Conservation (phyloP, 2,797 vertebrate genomes). For the Pangasius mekongensis region DNA sequence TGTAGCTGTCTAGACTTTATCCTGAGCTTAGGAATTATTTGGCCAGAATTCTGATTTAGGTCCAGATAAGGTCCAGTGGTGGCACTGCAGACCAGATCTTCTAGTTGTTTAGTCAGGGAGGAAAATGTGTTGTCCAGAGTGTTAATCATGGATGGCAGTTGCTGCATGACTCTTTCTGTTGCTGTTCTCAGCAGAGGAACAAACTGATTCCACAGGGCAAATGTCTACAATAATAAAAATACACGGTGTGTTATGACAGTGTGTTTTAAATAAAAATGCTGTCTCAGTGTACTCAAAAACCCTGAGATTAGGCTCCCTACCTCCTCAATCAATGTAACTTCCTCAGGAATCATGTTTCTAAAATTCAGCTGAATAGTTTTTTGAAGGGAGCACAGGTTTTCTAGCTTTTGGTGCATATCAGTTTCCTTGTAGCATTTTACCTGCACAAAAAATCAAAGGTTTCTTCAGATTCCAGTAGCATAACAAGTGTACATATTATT, state of each 20-base stretch:
- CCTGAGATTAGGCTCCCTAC: constrained; percentile 62
- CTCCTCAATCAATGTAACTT: constrained; percentile 69
- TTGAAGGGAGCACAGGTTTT: constrained; percentile 74
- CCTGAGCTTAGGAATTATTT: constrained; percentile 68
- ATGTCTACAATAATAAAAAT: constrained; percentile 69
- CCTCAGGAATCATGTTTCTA: constrained; percentile 64
- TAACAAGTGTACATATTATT: not conserved
- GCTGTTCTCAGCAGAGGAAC: constrained; percentile 72
- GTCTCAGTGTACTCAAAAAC: not conserved
- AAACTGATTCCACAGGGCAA: constrained; percentile 74
- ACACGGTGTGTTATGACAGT: not conserved
- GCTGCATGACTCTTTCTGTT: constrained; percentile 66
- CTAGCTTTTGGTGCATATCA: constrained; percentile 67
- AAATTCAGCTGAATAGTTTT: constrained; percentile 65
- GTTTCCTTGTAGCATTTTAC: constrained; percentile 69
- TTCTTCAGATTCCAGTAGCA: not conserved
- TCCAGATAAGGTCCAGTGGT: constrained; percentile 76
- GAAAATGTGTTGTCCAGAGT: constrained; percentile 70
- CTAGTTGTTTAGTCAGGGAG: constrained; percentile 66
- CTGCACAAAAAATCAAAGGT: constrained; percentile 63
- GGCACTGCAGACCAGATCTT: constrained; percentile 61
- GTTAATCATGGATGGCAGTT: constrained; percentile 64
- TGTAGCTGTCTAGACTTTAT: constrained; percentile 63
- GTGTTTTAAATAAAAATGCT: not conserved
- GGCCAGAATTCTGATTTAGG: constrained; percentile 71